A percentile compares a stretch with the other conserved stretches of the same genome.
These are phyloP conservation scores for Mylabris sibirica DNA, from an alignment of 2,888 invertebrate genomes.

Conservation along the genomic window DNA sequence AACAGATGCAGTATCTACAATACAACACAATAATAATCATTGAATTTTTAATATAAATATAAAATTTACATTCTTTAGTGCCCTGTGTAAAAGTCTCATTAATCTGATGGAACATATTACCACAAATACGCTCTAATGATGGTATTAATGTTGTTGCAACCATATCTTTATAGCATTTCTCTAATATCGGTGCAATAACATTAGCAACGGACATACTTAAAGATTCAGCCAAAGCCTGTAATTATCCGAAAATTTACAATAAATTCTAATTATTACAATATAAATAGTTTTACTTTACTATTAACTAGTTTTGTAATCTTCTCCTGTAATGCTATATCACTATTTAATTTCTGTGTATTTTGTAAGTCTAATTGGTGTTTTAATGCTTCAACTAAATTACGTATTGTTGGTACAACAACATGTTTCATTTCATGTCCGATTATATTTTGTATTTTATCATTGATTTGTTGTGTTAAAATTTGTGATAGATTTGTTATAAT, in stretches of 20 bases:
- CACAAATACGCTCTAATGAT: constrained; percentile 85
- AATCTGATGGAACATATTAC: constrained; percentile 87
- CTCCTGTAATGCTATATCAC: constrained; percentile 79
- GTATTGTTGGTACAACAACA: constrained; percentile 66
- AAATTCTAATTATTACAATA: constrained; percentile 21
- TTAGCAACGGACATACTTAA: constrained; percentile 73
- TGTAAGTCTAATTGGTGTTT: constrained; percentile 78
- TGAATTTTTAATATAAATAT: background rate
- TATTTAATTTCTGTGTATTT: constrained; percentile 75
- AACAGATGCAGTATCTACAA: constrained; percentile 59
- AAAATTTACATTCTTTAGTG: constrained; percentile 84
- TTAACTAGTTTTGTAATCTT: constrained; percentile 81
- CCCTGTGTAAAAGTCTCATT: constrained; percentile 88
- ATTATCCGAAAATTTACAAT: constrained; percentile 12
- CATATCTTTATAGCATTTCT: constrained; percentile 79
- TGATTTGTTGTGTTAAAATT: constrained; percentile 52
- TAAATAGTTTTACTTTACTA: constrained; percentile 79
- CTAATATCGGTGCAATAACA: constrained; percentile 77
- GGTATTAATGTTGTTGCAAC: constrained; percentile 81
- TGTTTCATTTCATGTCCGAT: constrained; percentile 67
- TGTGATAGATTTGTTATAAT: constrained; percentile 66
- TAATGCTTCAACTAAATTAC: constrained; percentile 75
- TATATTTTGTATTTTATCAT: constrained; percentile 66
- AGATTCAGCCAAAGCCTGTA: constrained; percentile 76
- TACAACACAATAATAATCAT: background rate